A percentile compares a stretch with the other conserved stretches of the same genome.
phyloP scores from a whole-genome alignment of 2,113 vertebrate species.

The Periophthalmus modestus region DNA sequence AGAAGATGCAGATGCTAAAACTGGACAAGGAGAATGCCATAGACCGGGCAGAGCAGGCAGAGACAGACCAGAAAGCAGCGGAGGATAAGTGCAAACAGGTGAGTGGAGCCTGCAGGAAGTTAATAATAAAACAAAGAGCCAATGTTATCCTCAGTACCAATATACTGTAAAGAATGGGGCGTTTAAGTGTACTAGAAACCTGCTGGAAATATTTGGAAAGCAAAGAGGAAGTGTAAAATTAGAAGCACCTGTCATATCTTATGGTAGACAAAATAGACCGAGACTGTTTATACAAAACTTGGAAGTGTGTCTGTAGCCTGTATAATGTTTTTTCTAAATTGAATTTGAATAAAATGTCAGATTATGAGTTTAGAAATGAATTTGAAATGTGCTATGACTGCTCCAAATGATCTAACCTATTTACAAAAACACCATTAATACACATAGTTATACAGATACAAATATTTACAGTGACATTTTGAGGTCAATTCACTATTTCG shows the following conservation, averaged over 20 bases:
- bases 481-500: too few relatives aligned
- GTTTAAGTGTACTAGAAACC: background rate
- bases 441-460: too few relatives aligned
- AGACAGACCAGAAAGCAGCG: constrained; percentile 86
- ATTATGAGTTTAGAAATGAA: too few relatives aligned
- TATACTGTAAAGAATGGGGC: background rate
- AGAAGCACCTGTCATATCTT: constrained; percentile 5
- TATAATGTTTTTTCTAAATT: background rate
- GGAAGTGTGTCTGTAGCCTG: background rate
- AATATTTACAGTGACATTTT: too few relatives aligned
- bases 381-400: too few relatives aligned
- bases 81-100: constrained; percentile 94
- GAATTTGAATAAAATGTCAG: background rate
- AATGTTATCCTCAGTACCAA: background rate
- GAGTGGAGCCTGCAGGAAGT: constrained; percentile 35
- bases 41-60: constrained; percentile 90
- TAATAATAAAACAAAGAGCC: background rate
- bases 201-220: background rate
- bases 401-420: too few relatives aligned
- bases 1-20: constrained; percentile 99
- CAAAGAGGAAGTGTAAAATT: background rate
- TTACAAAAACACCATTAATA: too few relatives aligned
- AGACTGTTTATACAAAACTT: background rate
- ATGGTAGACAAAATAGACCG: constrained; percentile 7
- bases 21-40: constrained; percentile 95